Base-by-base conservation (phyloP, 2,888 invertebrate genomes). In the Agrochola lychnidis region DNA sequence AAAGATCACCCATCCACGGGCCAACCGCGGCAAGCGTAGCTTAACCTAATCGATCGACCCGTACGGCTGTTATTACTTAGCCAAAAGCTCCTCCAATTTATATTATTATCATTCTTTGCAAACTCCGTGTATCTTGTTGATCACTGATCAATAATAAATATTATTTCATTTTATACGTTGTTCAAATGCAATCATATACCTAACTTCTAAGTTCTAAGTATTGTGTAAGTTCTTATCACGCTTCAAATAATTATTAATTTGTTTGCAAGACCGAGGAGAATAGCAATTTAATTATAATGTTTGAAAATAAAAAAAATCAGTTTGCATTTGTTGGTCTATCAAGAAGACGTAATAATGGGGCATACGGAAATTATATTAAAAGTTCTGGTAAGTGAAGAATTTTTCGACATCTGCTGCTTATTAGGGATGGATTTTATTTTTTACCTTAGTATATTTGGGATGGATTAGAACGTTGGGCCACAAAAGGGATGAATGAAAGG, bases 201-300 rank as follows among this genome's bases (percentile, higher is more conserved):
- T n/a, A 62, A 45, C 42, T 3, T 40, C 14, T 22, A 40, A 51
- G 10, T 56, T 10, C 12, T 16, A 62, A 64, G 36, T 57, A 9
- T n/a, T 64, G 19, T 19, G 30, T n/a, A 48, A 48, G 16, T 57
- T 70, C 51, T 70, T 80, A 62, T 42, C 70, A 69, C 30, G 48
- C 16, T 14, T 57, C 51, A 61, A 70, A 66, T 79, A 70, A 80
- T 70, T 56, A n/a, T 40, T 79, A 4, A 59, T 79, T 79, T 73
- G 40, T 40, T 64, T 63, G n/a, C 12, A 57, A 56, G 19, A 53
- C 51, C 57, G 51, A 19, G 45, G 1, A 63, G 5, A 79, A 79
- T 73, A 1, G 10, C 51, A 42, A 79, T 69, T 45, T 68, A 68
- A 72, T 51, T 51, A 51, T 67, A 78, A 57, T 45, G 42, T 57